Percentiles rank a stretch among this genome's conserved stretches.
Conservation (phyloP, 2,888 invertebrate genomes). For the Beris morrisii region DNA sequence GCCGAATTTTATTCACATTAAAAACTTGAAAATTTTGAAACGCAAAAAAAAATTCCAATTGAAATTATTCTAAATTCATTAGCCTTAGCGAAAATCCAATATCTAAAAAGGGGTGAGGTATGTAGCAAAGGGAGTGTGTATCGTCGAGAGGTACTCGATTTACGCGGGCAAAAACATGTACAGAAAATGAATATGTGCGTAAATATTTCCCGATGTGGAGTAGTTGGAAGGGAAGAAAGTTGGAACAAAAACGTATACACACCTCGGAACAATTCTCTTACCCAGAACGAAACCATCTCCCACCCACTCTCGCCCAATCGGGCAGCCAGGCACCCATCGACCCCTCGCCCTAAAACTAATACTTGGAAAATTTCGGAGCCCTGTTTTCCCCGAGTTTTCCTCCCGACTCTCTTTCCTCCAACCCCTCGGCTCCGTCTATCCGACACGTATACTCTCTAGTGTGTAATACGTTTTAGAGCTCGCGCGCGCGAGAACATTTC, state of each 20-base stretch:
- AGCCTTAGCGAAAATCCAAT: constrained; percentile 15
- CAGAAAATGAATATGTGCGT: constrained; percentile 22
- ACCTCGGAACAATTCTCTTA: not conserved
- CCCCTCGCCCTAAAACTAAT: constrained; percentile 20
- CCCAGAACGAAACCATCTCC: constrained; percentile 33
- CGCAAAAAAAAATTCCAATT: not conserved
- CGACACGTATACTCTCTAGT: constrained; percentile 10
- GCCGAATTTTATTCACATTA: no score
- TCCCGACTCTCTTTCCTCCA: constrained; percentile 6
- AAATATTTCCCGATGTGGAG: constrained; percentile 23
- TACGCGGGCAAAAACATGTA: constrained; percentile 20
- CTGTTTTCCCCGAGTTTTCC: constrained; percentile 26
- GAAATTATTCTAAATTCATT: constrained; percentile 12
- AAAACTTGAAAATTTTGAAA: no score
- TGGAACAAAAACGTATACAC: constrained; percentile 25
- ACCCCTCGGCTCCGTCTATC: constrained; percentile 9
- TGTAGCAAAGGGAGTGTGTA: not conserved
- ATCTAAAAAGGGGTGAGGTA: constrained; percentile 1
- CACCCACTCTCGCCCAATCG: constrained; percentile 34
- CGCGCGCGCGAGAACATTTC: constrained; percentile 42
- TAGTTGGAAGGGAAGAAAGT: constrained; percentile 1
- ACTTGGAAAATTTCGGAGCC: constrained; percentile 23
- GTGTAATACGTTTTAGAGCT: constrained; percentile 42
- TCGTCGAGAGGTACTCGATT: constrained; percentile 2
- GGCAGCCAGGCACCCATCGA: not conserved